Conservation (phyloP, 2,113 vertebrate species). For the Passer domesticus region DNA sequence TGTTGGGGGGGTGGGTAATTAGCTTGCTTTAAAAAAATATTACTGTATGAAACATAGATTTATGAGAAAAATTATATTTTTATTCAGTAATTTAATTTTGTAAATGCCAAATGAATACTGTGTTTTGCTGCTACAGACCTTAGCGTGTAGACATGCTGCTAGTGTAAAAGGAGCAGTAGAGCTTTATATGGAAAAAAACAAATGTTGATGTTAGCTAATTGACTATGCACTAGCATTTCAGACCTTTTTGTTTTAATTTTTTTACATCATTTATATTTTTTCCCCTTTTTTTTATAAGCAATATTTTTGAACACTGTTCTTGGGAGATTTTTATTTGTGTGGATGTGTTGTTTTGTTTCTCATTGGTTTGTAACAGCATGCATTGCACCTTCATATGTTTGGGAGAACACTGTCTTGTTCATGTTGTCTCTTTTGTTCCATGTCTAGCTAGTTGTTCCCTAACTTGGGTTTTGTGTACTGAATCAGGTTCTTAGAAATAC, state of each 20-base stretch:
- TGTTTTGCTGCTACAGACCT: slow-evolving; percentile 84
- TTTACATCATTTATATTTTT: slow-evolving; percentile 48
- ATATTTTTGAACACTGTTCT: slow-evolving; percentile 80
- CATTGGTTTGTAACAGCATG: slow-evolving; percentile 74
- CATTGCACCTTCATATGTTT: slow-evolving; percentile 84
- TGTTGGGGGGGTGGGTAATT: slow-evolving; percentile 64
- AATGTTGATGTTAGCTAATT: slow-evolving; percentile 71
- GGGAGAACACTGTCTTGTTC: slow-evolving; percentile 82
- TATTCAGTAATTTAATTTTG: slow-evolving; percentile 88
- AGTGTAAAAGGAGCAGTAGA: slow-evolving; percentile 77
- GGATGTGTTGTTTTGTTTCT: slow-evolving; percentile 63
- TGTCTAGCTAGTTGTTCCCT: slow-evolving; percentile 66
- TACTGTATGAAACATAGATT: slow-evolving; percentile 83
- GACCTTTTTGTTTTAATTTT: slow-evolving; percentile 69
- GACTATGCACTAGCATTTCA: slow-evolving; percentile 85
- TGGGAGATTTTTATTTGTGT: slow-evolving; percentile 75
- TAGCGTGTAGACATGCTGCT: slow-evolving; percentile 84
- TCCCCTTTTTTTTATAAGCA: slow-evolving; percentile 58
- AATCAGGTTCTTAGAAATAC: slow-evolving; percentile 54
- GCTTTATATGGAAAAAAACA: slow-evolving; percentile 73
- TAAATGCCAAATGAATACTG: slow-evolving; percentile 85
- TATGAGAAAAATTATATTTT: slow-evolving; percentile 88
- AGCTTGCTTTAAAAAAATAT: slow-evolving; percentile 84
- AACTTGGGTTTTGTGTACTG: slow-evolving; percentile 46
- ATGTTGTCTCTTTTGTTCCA: slow-evolving; percentile 71